Base-by-base conservation (phyloP, 2,888 invertebrate genomes). In the Panzeria rudis region DNA sequence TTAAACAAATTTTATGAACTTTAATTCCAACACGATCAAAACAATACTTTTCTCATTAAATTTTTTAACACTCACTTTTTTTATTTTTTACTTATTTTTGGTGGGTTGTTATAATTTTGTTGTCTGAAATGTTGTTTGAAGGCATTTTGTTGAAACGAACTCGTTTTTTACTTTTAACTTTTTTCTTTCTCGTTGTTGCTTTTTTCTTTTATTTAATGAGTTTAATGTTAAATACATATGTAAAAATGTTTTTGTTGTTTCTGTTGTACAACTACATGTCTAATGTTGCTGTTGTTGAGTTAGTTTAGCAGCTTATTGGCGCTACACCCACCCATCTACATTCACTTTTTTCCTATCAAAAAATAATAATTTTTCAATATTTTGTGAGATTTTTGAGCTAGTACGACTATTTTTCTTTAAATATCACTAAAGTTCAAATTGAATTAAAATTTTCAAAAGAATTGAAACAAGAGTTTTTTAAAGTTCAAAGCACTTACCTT, bases 281-380 rank as follows among this genome's bases (percentile, higher is more conserved):
- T n/a, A n/a, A 35, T 38, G 7, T 32, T 50, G 35, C 4, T 78
- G 17, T 35, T 17, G 66, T 35, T 20, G 52, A 7, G 23, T 69
- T 23, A 23, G 38, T 38, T 32, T 23, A 35, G 23, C 35, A 15
- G 50, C 25, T 73, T 59, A 62, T 69, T 80, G 82, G 69, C 77
- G 81, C 84, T 78, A 82, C 71, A 84, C 23, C 15, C 56, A 56
- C 84, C 81, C 82, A 81, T 76, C 35, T 56, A 77, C 84, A 62
- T 84, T 81, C 77, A 84, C 81, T 73, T 84, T 81, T 84, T 72
- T 9, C 2, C 0, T 9, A 4, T 13, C 2, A 72, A 66, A 41
- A 11, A 17, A 7, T 9, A 52, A 20, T 50, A 62, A 13, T 20
- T 56, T 23, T 32, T 8, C 17, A 35, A 11, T 62, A 20, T 20